These are phyloP conservation scores for Apis dorsata DNA, from an alignment of 1,140 invertebrate species.

Conservation along the genomic window DNA sequence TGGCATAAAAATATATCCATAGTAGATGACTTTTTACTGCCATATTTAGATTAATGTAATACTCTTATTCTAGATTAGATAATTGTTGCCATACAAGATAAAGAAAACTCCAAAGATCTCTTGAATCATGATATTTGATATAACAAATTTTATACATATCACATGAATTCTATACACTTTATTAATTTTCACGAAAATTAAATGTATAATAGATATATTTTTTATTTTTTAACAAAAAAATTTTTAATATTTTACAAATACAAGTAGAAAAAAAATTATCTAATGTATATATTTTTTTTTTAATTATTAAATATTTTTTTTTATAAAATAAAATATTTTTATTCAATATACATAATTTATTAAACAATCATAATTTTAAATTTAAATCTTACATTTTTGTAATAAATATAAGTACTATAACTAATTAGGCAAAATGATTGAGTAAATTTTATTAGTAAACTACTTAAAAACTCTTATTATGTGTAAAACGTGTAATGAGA, in stretches of 20 bases:
- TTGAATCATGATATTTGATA: neutral
- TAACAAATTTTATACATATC: neutral
- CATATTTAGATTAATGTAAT: slow-evolving; percentile 85
- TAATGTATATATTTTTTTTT: slow-evolving; percentile 11
- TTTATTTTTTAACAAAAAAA: neutral
- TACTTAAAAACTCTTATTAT: slow-evolving; percentile 81
- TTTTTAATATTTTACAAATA: slow-evolving; percentile 2
- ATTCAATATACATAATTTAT: neutral
- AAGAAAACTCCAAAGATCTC: neutral
- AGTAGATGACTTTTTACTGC: slow-evolving; percentile 88
- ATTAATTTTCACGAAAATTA: neutral
- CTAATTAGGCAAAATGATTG: neutral
- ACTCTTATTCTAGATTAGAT: slow-evolving; percentile 2
- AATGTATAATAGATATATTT: neutral
- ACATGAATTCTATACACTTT: neutral
- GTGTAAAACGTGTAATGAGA: slow-evolving; percentile 88
- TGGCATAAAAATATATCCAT: slow-evolving; percentile 91
- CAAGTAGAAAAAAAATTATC: neutral
- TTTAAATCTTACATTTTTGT: neutral
- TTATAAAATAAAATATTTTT: slow-evolving; percentile 31
- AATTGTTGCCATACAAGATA: neutral
- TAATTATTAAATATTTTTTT: slow-evolving; percentile 50
- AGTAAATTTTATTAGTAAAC: neutral
- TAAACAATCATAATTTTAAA: neutral
- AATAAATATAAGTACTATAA: slow-evolving; percentile 25